These are phyloP conservation scores for Shinisaurus crocodilurus DNA, from an alignment of 2,113 vertebrate genomes.

Conservation along the genomic window DNA sequence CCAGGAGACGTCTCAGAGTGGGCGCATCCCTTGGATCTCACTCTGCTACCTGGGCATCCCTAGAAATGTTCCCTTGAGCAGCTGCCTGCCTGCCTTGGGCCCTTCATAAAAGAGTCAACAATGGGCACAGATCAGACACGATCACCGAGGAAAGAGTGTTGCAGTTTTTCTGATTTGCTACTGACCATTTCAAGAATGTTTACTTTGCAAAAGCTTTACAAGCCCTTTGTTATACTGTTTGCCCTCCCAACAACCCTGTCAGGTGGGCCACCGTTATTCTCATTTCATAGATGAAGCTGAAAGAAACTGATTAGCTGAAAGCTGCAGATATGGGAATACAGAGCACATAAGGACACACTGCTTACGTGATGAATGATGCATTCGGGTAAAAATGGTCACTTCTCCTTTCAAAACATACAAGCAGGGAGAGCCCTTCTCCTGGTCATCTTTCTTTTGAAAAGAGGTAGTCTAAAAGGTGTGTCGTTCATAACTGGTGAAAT, in stretches of 20 bases:
- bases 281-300: neutral
- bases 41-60: no score
- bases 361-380: neutral
- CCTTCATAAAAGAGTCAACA: neutral
- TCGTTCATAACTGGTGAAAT: no score
- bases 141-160: no score
- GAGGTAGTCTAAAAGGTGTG: no score
- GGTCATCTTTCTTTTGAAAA: no score
- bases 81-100: neutral
- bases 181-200: neutral
- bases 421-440: no score
- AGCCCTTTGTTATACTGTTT: accelerated
- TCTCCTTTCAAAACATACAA: neutral
- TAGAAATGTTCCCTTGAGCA: accelerated
- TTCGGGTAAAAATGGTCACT: neutral
- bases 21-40: no score
- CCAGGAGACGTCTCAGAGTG: neutral
- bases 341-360: no score
- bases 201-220: no score
- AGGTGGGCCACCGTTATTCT: no score
- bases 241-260: neutral
- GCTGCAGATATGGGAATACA: no score
- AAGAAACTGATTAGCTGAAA: neutral
- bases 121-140: neutral
- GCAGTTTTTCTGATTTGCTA: no score